Base-by-base conservation (phyloP, 2,797 vertebrate species). In the Trachops cirrhosus region DNA sequence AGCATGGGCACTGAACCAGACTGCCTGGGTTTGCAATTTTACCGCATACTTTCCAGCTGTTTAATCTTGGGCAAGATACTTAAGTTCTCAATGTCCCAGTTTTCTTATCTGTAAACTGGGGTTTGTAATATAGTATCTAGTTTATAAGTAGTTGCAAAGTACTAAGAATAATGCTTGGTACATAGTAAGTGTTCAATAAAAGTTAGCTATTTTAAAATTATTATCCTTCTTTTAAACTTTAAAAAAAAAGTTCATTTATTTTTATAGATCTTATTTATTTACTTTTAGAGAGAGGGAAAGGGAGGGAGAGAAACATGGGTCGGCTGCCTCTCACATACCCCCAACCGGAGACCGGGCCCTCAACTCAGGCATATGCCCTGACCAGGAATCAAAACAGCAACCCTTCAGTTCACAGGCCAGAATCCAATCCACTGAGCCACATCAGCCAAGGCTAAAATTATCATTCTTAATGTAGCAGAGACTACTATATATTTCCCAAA, bases 31-130 rank as follows among this genome's bases (percentile, higher is more conserved):
- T 89, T 95, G 41, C 9, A 95, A 80, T 70, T 90, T 41, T 77
- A 62, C 62, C 34, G 78, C 62, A 91, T 24, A 73, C 24, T 93
- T 95, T 64, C 22, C 77, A 91, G 67, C 5, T 77, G n/a, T 79
- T 85, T 77, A 91, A 83, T 84, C 64, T 93, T 91, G 44, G 48
- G 19, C 32, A 91, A 92, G 54, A 57, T 48, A 91, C 4, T 84
- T 71, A 91, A 94, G n/a, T 29, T 71, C 26, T 78, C 59, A 95
- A n/a, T 90, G 34, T 11, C n/a, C 19, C 21, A 48, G 26, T 74
- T 95, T 96, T 93, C 79, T 92, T 37, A 75, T 46, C 68, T 90
- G 29, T 83, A 84, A 97, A 84, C 21, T 34, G 19, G 26, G 18
- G 22, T 24, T 94, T 86, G 21, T 71, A 57, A 52, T 87, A 85